These are phyloP conservation scores for Amorpha juglandis DNA, from an alignment of 2,888 invertebrate genomes.

Conservation along the genomic window DNA sequence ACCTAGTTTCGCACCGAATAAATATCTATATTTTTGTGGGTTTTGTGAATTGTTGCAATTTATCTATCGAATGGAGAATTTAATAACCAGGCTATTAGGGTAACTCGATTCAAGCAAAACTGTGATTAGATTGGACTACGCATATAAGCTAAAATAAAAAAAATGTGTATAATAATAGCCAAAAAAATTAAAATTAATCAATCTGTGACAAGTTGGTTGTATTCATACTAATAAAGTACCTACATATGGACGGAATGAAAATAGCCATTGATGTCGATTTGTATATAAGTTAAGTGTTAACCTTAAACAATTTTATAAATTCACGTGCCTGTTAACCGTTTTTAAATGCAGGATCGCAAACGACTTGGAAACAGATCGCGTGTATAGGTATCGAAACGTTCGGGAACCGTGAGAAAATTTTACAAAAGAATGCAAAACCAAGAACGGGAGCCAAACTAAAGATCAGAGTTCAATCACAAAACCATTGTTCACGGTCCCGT, in stretches of 20 bases:
- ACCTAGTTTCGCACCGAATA: slow-evolving; percentile 8
- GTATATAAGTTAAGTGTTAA: neutral
- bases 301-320: neutral
- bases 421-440: slow-evolving; percentile 46
- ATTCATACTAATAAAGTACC: no score
- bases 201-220: neutral
- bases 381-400: slow-evolving; percentile 22
- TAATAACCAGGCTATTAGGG: no score
- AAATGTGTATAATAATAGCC: no score
- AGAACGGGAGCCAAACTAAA: slow-evolving; percentile 56
- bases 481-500: neutral
- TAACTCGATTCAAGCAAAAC: neutral
- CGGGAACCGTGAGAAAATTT: slow-evolving; percentile 55
- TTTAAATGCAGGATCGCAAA: slow-evolving; percentile 29
- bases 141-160: neutral
- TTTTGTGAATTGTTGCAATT: slow-evolving; percentile 18
- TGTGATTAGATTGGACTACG: no score
- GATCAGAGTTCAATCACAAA: slow-evolving; percentile 48
- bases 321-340: neutral
- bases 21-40: neutral
- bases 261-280: neutral
- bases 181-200: no score
- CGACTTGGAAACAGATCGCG: slow-evolving; percentile 35
- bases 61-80: neutral
- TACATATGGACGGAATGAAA: neutral